Evolutionary conservation across 2,797 vertebrate species (phyloP), one percentile per base, ranked within the genome.

Genomic region (Yasuhikotakia modesta): DNA sequence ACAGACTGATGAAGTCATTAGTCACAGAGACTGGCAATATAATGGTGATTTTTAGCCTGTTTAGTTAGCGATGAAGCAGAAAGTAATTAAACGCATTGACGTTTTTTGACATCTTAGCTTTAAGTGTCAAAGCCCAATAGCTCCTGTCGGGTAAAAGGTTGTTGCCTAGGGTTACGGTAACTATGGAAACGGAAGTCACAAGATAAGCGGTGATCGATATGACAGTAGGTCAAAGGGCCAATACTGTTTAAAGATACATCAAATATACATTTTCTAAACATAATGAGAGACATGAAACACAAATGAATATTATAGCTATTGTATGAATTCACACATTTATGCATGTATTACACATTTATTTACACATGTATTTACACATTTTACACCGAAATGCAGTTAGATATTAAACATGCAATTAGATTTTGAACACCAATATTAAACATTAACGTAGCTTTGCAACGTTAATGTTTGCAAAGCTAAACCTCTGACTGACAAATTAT

Each of bases 21-120:
- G 64, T 80, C 73, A 76, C 60, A 32, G 48, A 57, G 55, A 76
- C 50, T 64, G 61, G 48, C 27, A 58, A 46, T 22, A 70, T 22
- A 50, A 19, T 67, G 27, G 46, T 67, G 79, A 81, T n/a, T 63
- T 63, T 35, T 16, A 63, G 27, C 3, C 58, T 17, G 58, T 17
- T 60, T 53, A 19, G 14, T 63, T 64, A 32, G 30, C 11, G 16
- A 76, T 70, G 78, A 75, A 84, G 86, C 70, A 68, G 61, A 27
- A 39, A 66, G 63, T 85, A 88, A 90, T 90, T 63, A 86, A 89
- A 88, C 87, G n/a, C 4, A 63, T n/a, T n/a, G n/a, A n/a, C n/a
- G n/a, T n/a, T n/a, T 81, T 67, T 60, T 71, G 75, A 76, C 84
- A 78, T 82, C 64, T 21, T 52, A 55, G 60, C 66, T 75, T 76